Base-by-base conservation (phyloP, 1,140 invertebrate species). In the Ceratitis capitata region DNA sequence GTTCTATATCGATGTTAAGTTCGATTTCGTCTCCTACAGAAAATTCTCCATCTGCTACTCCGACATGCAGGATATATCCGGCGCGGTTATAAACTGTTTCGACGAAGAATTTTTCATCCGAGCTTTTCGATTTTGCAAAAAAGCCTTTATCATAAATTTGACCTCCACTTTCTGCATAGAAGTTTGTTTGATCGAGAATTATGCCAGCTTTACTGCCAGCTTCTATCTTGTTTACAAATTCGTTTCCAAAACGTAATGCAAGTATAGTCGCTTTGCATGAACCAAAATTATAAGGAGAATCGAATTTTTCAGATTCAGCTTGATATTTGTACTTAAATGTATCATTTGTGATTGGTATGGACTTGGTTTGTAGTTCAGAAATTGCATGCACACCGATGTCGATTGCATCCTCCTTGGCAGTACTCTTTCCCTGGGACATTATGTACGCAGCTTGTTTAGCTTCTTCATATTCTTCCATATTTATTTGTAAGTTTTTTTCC, bases 121-220 rank as follows among this genome's bases (percentile, higher is more conserved):
- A 97, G 92, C 98, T 96, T 78, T 95, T 95, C 26, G 94, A 92
- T 94, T 98, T 99, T 0, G 96, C 95, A 89, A 99, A 95, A 88
- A 97, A 98, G 26, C 99, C 99, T 92, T 98, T 97, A 92, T 99
- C 99, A 92, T 95, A 98, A 87, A 99, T 98, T 93, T 99, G 99
- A 19, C 99, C 99, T 88, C 99, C 99, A 93, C 98, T 97, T 92
- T 99, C 99, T 10, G 98, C 98, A 93, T 99, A 99, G 92, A 99
- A 99, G 91, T 95, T 97, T 0, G 98, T 99, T 88, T 94, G 94
- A 91, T 99, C 98, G 83, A 99, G 93, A 86, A 99, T 93, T 85
- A 99, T 92, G 26, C 97, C 98, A 92, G 98, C 98, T 92, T 98
- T 97, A 91, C 98, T 94, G 0, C 98, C 98, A 83, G 95, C 95